Evolutionary conservation across 2,113 vertebrate genomes (phyloP).

Genomic region (Laterallus jamaicensis): DNA sequence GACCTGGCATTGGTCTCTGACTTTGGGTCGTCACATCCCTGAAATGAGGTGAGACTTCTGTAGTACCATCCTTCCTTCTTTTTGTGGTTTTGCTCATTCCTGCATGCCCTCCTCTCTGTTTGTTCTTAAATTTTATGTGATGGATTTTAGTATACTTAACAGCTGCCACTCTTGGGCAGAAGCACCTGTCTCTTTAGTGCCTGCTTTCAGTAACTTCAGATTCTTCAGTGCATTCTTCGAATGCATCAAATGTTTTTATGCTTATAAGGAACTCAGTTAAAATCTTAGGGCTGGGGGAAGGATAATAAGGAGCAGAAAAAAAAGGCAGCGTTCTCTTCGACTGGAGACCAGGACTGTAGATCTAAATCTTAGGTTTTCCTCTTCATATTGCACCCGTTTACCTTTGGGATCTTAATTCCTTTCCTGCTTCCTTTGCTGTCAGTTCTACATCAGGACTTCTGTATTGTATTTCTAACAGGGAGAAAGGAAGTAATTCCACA

Average conservation of each 20-base stretch:
- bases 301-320: neutral
- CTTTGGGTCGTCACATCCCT: neutral
- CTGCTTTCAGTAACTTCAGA: neutral
- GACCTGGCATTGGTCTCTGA: neutral
- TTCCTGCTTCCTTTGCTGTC: constrained; percentile 26
- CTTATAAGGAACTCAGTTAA: neutral
- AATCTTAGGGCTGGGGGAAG: neutral
- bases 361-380: neutral
- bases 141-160: neutral
- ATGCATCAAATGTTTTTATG: neutral
- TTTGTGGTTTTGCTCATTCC: neutral
- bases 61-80: neutral
- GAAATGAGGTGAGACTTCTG: neutral
- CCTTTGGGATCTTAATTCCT: neutral
- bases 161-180: neutral
- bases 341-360: neutral
- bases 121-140: neutral
- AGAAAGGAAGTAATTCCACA: constrained; percentile 39
- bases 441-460: neutral
- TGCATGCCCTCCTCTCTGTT: neutral
- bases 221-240: neutral
- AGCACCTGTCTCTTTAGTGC: neutral
- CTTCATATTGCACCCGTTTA: neutral
- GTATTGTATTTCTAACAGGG: constrained; percentile 32
- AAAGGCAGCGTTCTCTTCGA: neutral